Percentiles rank a stretch among this genome's conserved stretches.
phyloP scores from a whole-genome alignment of 2,113 vertebrate species.

The Glaucomys volans region DNA sequence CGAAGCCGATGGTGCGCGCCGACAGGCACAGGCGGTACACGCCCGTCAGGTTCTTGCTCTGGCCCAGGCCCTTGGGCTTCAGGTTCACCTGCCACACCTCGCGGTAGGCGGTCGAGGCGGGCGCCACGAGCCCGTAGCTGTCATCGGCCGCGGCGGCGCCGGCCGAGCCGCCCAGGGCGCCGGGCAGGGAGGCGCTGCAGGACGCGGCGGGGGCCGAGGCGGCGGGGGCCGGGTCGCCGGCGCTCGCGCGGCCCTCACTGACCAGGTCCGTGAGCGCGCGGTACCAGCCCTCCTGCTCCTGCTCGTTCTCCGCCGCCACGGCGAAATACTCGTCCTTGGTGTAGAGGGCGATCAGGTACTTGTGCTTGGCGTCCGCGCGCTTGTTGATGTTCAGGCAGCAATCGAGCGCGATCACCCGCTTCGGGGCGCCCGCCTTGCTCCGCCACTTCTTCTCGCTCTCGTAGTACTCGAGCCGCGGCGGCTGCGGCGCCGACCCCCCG shows the following conservation, averaged over 20 bases:
- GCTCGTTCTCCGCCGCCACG: conserved; percentile 96
- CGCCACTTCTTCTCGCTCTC: conserved; percentile 99
- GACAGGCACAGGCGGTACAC: conserved; percentile 97
- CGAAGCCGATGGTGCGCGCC: conserved; percentile 95
- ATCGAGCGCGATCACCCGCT: conserved; percentile 95
- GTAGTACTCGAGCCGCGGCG: conserved; percentile 97
- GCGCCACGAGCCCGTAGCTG: conserved; percentile 92
- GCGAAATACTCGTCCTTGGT: conserved; percentile 99
- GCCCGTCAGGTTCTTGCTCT: conserved; percentile 94
- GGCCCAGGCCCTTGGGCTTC: conserved; percentile 96
- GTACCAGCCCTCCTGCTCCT: conserved; percentile 97
- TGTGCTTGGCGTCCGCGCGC: conserved; percentile 97
- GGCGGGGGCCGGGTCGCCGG: conserved; percentile 82
- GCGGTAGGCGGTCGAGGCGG: conserved; percentile 91
- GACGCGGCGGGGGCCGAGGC: conserved; percentile 87
- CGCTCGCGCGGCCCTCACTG: conserved; percentile 90
- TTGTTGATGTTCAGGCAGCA: conserved; percentile 98
- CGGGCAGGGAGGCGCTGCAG: conserved; percentile 81
- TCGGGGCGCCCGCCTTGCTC: conserved; percentile 95
- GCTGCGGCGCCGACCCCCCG: conserved; percentile 82
- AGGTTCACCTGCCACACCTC: conserved; percentile 99
- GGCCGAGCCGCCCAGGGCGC: conserved; percentile 75
- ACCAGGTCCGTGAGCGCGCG: conserved; percentile 93
- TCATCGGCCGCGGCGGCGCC: conserved; percentile 88
- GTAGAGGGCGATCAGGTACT: conserved; percentile 97